Percentiles rank a stretch among this genome's conserved stretches.
Evolutionary conservation across 2,797 vertebrate species (phyloP).

Genomic region (Acrossocheilus wenchowensis): DNA sequence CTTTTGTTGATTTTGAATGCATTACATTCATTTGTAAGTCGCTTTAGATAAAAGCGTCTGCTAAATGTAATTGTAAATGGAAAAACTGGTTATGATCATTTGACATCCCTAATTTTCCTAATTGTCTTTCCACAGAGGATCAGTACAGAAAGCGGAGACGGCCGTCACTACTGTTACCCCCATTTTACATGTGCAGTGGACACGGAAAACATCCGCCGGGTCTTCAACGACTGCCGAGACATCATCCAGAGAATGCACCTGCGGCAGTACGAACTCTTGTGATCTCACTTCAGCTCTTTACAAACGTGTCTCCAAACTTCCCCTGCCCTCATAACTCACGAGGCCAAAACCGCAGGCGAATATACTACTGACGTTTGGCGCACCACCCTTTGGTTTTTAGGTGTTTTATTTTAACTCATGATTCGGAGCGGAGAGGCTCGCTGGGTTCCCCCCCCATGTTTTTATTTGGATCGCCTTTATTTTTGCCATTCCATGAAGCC

Average conservation of each 20-base stretch:
- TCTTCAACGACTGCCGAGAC: slow-evolving; percentile 98
- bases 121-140: slow-evolving; percentile 83
- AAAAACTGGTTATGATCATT: neutral
- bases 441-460: slow-evolving; percentile 47
- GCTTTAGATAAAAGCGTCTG: no score
- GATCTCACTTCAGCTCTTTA: slow-evolving; percentile 76
- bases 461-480: slow-evolving; percentile 50
- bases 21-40: no score
- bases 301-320: slow-evolving; percentile 54
- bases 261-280: slow-evolving; percentile 99
- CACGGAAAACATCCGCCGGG: slow-evolving; percentile 97
- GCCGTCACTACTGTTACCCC: slow-evolving; percentile 97
- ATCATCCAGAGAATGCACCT: slow-evolving; percentile 99
- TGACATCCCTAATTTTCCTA: neutral
- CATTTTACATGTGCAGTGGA: slow-evolving; percentile 98
- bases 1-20: no score
- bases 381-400: slow-evolving; percentile 74
- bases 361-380: slow-evolving; percentile 85
- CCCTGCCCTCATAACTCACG: slow-evolving; percentile 63
- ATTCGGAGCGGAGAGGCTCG: slow-evolving; percentile 43
- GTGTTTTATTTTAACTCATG: slow-evolving; percentile 53
- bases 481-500: slow-evolving; percentile 85
- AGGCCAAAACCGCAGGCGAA: slow-evolving; percentile 74
- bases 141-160: slow-evolving; percentile 95
- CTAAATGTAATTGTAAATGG: no score